Evolutionary conservation across 1,140 invertebrate genomes (phyloP), one percentile per base, ranked within the genome.

Genomic region (Nasonia vitripennis): DNA sequence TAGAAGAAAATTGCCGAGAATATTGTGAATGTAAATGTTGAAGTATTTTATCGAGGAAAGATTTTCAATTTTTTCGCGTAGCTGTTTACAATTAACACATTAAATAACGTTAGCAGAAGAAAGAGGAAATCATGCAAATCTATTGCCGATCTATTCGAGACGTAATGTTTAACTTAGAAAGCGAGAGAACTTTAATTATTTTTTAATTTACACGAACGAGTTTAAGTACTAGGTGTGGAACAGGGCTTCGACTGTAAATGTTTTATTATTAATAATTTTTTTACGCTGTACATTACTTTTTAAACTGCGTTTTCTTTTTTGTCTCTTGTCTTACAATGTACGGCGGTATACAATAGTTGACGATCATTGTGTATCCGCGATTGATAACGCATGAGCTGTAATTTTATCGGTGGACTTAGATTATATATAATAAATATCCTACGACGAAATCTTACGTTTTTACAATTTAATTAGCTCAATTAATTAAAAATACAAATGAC

Each of bases 151-250:
- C 68, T 85, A 77, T 81, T 85, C 31, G 78, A 81, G 78, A 81
- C 23, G 78, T 74, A 67, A 67, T 71, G 68, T 71, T 71, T 71
- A 71, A 71, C 12, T 71, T 4, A 70, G 67, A 73, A 67, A 45
- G 12, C 2, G 70, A 83, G 51, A 84, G 62, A 78, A 70, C 3
- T 45, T 41, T 85, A 81, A 84, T 84, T 85, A 80, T 73, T 74
- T 85, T 85, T 85, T 85, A 85, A 81, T 85, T 85, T 81, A 81
- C 48, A 77, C 62, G 55, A 82, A 68, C 79, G n/a, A 86, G 80
- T 86, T 78, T 70, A 37, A 71, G 23, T 81, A 86, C 37, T 81
- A 80, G 80, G 75, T 86, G 74, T 85, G 78, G 55, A 80, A 81
- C 45, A 85, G 71, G 78, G 84, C 74, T 81, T 82, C 27, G 37